Evolutionary conservation across 2,888 invertebrate genomes (phyloP), one percentile per base, ranked within the genome.

Genomic region (Lagria hirta): DNA sequence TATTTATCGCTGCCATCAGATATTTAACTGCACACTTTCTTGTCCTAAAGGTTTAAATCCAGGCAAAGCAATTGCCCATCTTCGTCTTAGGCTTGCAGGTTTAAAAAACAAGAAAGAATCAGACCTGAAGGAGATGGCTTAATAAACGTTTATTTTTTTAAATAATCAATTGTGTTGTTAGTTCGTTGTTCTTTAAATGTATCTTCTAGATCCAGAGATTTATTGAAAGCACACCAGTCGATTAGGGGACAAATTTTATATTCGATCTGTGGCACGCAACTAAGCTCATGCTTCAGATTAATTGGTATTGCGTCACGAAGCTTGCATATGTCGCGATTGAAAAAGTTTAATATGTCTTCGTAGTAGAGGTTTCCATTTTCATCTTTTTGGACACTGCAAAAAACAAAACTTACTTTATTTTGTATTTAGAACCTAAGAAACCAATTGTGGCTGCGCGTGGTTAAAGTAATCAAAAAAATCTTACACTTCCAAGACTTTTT

Each of bases 1-100:
- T n/a, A 79, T 85, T 2, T 87, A 79, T 68, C 74, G 83, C 49
- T 87, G 87, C 60, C 84, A 86, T 62, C 83, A 84, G 4, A 88
- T 88, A 58, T 83, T 85, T 75, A 87, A 87, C 68, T 87, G 87
- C 69, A 83, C 86, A 8, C 81, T 77, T 62, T 80, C 83, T n/a
- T 88, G 87, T 60, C 87, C 87, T 1, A 88, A 87, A 75, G 12
- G 51, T 24, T 41, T 61, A 27, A 53, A 53, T 30, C 64, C 64
- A 8, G 61, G 57, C 3, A 40, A 43, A 26, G 62, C 80, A 13
- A 80, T 81, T 51, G 77, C 76, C 6, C 76, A 79, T 55, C 72
- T 83, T 52, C 81, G 82, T 70, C 74, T 75, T 52, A 64, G 81
- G 52, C 57, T 82, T 18, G 68, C 74, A 3, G 76, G 76, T 28